phyloP scores from a whole-genome alignment of 2,888 invertebrate genomes.

The Lochmaea crataegi region DNA sequence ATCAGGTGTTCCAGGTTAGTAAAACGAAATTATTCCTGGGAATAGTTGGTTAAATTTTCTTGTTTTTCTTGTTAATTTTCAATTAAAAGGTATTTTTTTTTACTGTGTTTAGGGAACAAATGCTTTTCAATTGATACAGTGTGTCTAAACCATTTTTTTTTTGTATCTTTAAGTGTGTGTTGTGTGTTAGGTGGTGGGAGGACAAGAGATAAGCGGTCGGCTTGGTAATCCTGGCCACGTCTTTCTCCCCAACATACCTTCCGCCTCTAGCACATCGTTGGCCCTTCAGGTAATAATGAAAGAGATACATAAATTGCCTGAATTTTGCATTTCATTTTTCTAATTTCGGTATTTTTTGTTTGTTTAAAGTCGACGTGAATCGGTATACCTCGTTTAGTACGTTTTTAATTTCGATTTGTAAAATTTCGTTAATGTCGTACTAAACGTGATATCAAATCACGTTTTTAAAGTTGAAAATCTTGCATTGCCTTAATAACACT shows the following conservation, averaged over 20 bases:
- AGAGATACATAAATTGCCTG: background rate
- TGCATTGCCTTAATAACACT: background rate
- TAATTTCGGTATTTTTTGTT: background rate
- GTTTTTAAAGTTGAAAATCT: background rate
- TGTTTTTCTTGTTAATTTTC: constrained; percentile 4
- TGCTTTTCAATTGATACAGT: too few species aligned
- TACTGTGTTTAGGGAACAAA: background rate
- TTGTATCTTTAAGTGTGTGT: constrained; percentile 21
- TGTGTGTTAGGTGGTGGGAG: constrained; percentile 68
- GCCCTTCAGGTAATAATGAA: constrained; percentile 63
- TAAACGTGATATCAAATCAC: background rate
- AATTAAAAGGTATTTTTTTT: background rate
- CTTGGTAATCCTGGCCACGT: constrained; percentile 68
- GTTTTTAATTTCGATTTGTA: too few species aligned
- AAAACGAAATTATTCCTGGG: background rate
- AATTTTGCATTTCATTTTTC: constrained; percentile 12
- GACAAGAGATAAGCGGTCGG: constrained; percentile 64
- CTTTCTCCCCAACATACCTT: constrained; percentile 69
- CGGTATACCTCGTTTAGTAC: background rate
- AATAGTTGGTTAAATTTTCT: constrained; percentile 3
- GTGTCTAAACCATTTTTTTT: background rate
- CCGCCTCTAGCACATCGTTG: constrained; percentile 63
- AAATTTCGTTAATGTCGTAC: background rate
- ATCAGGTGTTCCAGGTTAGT: constrained; percentile 74
- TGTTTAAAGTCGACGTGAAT: background rate